phyloP scores from a whole-genome alignment of 2,888 invertebrate genomes.

The Xestia sexstrigata region DNA sequence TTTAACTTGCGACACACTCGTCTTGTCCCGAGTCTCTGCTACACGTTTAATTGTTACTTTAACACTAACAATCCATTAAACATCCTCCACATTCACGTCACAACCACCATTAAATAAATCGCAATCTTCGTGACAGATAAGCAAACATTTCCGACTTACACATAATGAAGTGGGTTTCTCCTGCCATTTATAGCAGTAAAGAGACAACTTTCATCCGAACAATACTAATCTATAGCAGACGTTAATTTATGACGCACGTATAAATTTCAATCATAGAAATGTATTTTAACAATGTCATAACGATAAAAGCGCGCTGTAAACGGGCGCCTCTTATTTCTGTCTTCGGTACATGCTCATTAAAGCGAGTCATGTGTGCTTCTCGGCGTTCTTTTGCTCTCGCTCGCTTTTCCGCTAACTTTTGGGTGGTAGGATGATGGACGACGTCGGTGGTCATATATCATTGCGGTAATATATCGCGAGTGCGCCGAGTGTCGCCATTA shows the following conservation, averaged over 20 bases:
- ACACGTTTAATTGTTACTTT: constrained; percentile 69
- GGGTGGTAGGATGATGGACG: constrained; percentile 90
- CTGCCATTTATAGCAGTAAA: constrained; percentile 50
- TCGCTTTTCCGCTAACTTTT: constrained; percentile 89
- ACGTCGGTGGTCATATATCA: constrained; percentile 89
- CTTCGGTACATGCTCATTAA: constrained; percentile 90
- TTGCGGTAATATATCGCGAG: constrained; percentile 88
- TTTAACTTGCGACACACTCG: constrained; percentile 80
- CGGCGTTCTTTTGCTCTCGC: constrained; percentile 82
- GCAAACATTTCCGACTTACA: constrained; percentile 45
- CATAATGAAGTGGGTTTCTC: constrained; percentile 38
- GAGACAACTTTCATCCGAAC: constrained; percentile 55
- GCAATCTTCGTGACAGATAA: constrained; percentile 41
- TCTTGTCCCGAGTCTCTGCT: constrained; percentile 71
- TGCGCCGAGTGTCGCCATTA: constrained; percentile 90
- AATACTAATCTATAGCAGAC: constrained; percentile 55
- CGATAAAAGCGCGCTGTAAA: constrained; percentile 86
- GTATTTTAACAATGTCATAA: constrained; percentile 88
- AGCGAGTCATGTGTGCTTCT: constrained; percentile 80
- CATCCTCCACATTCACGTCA: constrained; percentile 42
- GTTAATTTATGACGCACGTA: constrained; percentile 76
- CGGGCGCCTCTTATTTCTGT: constrained; percentile 88
- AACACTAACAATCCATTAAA: constrained; percentile 50
- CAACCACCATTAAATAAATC: constrained; percentile 39
- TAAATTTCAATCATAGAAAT: constrained; percentile 78